Conservation (phyloP, 2,888 invertebrate genomes). For the Bedellia somnulentella region DNA sequence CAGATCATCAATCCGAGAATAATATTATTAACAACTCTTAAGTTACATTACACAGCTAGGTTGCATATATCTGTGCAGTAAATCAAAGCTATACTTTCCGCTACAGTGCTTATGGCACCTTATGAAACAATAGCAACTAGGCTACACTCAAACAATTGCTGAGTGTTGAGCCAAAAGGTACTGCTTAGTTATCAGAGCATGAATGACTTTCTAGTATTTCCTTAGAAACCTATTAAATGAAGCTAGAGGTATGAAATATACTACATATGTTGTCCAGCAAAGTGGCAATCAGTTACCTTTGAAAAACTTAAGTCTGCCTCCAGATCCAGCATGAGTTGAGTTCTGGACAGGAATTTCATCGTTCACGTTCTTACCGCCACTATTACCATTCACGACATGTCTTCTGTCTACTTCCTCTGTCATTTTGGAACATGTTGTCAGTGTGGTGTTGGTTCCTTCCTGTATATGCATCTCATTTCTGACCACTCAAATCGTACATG, state of each 20-base stretch:
- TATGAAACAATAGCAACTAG: constrained; percentile 48
- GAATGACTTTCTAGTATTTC: constrained; percentile 55
- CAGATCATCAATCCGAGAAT: too few relatives aligned
- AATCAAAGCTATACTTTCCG: too few relatives aligned
- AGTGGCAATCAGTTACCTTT: constrained; percentile 58
- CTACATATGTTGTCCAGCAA: constrained; percentile 6
- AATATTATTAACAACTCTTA: too few relatives aligned
- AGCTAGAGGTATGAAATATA: too few relatives aligned
- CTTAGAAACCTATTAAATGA: too few relatives aligned
- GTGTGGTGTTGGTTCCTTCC: constrained; percentile 65
- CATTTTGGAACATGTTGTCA: constrained; percentile 72
- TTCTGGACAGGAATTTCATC: constrained; percentile 49
- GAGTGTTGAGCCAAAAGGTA: constrained; percentile 35
- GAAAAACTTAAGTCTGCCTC: constrained; percentile 79
- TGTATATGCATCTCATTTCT: constrained; percentile 70
- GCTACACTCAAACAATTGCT: constrained; percentile 42
- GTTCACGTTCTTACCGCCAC: constrained; percentile 57
- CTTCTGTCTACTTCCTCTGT: constrained; percentile 69
- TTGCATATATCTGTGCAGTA: too few relatives aligned
- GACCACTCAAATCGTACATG: constrained; percentile 52
- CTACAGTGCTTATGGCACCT: constrained; percentile 30
- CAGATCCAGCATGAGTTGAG: constrained; percentile 53
- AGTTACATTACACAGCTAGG: too few relatives aligned
- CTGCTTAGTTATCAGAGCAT: constrained; percentile 54
- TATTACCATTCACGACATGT: constrained; percentile 73